Evolutionary conservation across 2,888 invertebrate genomes (phyloP), one percentile per base, ranked within the genome.

Genomic region (Tachystola acroxantha): DNA sequence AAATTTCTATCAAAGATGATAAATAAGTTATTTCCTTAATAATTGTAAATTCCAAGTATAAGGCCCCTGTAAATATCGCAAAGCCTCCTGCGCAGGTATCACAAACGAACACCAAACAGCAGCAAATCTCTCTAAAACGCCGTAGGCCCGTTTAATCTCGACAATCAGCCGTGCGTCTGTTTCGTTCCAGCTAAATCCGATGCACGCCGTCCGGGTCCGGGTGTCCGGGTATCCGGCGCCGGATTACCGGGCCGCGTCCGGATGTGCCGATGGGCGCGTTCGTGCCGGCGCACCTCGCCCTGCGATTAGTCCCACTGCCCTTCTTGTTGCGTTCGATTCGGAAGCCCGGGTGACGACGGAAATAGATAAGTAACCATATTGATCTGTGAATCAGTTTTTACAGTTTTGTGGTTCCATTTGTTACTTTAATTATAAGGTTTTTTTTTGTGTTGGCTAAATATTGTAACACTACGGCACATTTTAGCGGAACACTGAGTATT

Each of bases 301-400:
- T 29, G 73, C 73, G 82, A 86, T 86, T 86, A 85, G 73, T 45
- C 67, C 63, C 60, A 64, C 68, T 74, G 76, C 71, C 79, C 76
- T 73, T 56, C 65, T 66, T 66, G 64, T 49, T 50, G 50, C 53
- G 57, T 56, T 56, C 62, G 56, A 57, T 46, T 53, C 63, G 61
- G 66, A 67, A 54, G 55, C 60, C 49, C 57, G 58, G 57, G 58
- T 63, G 51, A 57, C 49, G 51, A 43, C 42, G 47, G 53, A 66
- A 53, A 50, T 49, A 71, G 76, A 77, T 77, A 71, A 76, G 75
- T 75, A 69, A 45, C 69, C 64, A 57, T 61, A 60, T 65, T 60
- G 51, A 58, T 54, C 49, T 36, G 26, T 6, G 12, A 11, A 27
- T 24, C n/a, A n/a, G 9, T 24, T n/a, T 27, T n/a, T 27, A 11